phyloP scores from a whole-genome alignment of 2,113 vertebrate species.

The Caranx melampygus region DNA sequence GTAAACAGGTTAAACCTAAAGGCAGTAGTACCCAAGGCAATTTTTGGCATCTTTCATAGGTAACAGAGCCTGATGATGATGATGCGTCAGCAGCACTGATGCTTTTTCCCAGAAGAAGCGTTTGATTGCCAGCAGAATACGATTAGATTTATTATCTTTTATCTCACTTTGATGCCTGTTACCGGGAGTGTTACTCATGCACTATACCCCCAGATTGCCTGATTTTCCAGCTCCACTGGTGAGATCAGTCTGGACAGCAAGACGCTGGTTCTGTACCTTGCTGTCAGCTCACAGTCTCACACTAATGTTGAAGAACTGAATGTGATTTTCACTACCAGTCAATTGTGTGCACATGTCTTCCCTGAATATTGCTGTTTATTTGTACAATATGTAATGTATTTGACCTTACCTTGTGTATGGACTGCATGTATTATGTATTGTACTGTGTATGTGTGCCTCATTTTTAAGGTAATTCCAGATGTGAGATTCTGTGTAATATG shows the following conservation, averaged over 20 bases:
- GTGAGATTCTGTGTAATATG: conserved; percentile 48
- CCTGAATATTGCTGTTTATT: conserved; percentile 44
- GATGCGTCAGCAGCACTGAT: conserved; percentile 13
- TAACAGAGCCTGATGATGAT: background rate
- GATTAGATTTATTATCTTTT: conserved; percentile 22
- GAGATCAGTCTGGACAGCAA: background rate
- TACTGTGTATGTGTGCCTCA: conserved; percentile 31
- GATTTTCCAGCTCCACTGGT: background rate
- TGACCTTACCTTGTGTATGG: conserved; percentile 27
- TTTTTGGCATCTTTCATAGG: background rate
- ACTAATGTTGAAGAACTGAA: background rate
- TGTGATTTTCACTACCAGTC: conserved; percentile 27
- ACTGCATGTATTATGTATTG: conserved; percentile 59
- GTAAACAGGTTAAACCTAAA: conserved; percentile 2
- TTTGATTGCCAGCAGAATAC: conserved; percentile 2
- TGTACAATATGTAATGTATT: conserved; percentile 46
- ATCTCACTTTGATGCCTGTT: conserved; percentile 41
- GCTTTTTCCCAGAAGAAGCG: background rate
- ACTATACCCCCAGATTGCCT: background rate
- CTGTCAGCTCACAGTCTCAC: background rate
- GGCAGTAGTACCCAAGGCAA: background rate
- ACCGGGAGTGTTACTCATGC: conserved; percentile 11
- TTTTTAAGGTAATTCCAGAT: conserved; percentile 55
- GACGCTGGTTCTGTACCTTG: conserved; percentile 17
- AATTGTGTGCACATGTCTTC: conserved; percentile 20